Evolutionary conservation across 2,797 vertebrate species (phyloP), one percentile per base, ranked within the genome.

Genomic region (Neomorphus geoffroyi): DNA sequence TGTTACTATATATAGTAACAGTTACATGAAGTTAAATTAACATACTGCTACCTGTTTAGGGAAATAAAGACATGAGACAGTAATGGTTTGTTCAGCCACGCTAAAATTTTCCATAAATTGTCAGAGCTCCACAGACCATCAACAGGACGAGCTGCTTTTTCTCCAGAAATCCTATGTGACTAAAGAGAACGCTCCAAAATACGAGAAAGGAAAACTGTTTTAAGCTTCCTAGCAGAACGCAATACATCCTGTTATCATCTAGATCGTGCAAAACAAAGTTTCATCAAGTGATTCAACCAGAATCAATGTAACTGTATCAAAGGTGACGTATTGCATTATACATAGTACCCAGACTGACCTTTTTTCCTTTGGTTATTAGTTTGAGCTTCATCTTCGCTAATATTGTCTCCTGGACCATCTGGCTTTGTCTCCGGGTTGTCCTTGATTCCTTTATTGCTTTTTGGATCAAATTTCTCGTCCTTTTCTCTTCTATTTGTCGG

Each of bases 321-420:
- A 10, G 24, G 45, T n/a, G 60, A 72, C 33, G 78, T 86, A 21
- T 1, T 71, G 35, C 24, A 78, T 45, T 67, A 39, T 0, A 54
- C 53, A 18, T 4, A 56, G 27, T 16, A 26, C 50, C 72, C 43
- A 65, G 28, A 96, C 96, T 82, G 77, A 98, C 99, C 98, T 98
- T 98, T 98, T 94, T 98, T 99, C 97, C 98, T 98, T 89, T 98
- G 98, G 93, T 94, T 96, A 88, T 96, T 97, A 70, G 92, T 97
- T 57, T 98, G 98, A 64, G 94, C 58, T 69, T 99, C 98, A 58
- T 98, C 98, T 58, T 98, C 98, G 22, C 97, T 98, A 24, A 97
- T 88, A 64, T 98, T 98, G 64, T 96, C 97, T 91, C 91, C 84
- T 23, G 77, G 83, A 66, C 94, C 93, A 92, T 97, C 97, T 73